These are phyloP conservation scores for Melipona quadrifasciata DNA, from an alignment of 1,140 invertebrate species.

Conservation along the genomic window DNA sequence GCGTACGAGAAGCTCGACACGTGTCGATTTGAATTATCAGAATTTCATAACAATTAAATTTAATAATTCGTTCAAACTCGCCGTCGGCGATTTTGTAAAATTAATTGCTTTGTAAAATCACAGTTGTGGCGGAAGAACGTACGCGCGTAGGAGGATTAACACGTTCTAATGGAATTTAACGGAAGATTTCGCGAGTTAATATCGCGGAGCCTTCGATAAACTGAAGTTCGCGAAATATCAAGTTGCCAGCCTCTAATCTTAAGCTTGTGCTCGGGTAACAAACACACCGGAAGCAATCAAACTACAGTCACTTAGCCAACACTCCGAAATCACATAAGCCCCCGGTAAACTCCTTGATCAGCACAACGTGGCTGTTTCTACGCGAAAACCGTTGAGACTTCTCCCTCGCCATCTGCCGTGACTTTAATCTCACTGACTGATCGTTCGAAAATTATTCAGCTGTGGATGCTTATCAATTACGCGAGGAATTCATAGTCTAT, in stretches of 20 bases:
- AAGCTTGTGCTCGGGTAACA: constrained; percentile 7
- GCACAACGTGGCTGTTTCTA: background rate
- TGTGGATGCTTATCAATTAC: no score
- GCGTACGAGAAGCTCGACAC: background rate
- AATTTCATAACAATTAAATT: no score
- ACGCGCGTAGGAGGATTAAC: background rate
- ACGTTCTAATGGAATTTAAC: background rate
- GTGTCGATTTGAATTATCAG: no score
- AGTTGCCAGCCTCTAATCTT: constrained; percentile 16
- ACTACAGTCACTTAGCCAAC: constrained; percentile 23
- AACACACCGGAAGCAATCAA: constrained; percentile 19
- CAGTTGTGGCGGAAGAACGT: background rate
- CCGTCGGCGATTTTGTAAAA: background rate
- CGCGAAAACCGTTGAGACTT: background rate
- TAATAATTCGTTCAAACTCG: no score
- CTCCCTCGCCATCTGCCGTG: background rate
- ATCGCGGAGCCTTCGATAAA: background rate
- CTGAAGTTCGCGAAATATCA: constrained; percentile 13
- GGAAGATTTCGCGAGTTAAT: background rate
- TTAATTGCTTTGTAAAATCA: background rate
- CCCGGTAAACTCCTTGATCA: background rate
- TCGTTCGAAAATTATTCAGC: no score
- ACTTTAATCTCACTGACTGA: no score
- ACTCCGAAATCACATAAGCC: background rate
- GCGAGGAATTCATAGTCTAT: no score